Evolutionary conservation across 2,797 vertebrate species (phyloP), one percentile per base, ranked within the genome.

Genomic region (Xenentodon cancila): DNA sequence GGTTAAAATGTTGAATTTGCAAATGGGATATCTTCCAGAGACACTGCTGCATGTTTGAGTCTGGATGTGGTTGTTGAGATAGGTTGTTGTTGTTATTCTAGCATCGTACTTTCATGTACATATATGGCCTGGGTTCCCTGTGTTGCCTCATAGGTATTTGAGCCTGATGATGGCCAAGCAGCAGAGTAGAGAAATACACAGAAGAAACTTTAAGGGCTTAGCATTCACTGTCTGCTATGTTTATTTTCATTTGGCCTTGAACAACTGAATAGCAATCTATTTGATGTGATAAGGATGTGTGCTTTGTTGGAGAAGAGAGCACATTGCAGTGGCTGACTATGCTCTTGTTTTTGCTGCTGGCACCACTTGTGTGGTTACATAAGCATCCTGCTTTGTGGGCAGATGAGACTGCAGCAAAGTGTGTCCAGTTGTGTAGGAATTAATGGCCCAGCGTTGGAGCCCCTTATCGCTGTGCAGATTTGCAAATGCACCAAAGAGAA

Each of bases 301-400:
- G 71, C 68, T 77, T 65, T 84, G 77, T 79, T 68, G 68, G 67
- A 78, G 75, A 77, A 77, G 64, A 79, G 77, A 65, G 71, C 53
- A 64, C 61, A 79, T 79, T 79, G 76, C 63, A 71, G 79, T 61
- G 79, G 73, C 70, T 73, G 77, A 78, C 64, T 73, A 69, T 66
- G 79, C 79, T 86, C 63, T 79, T 84, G 79, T 88, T 81, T 84
- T 73, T 77, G 84, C 84, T 72, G 37, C 83, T 73, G 86, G 86
- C 85, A 62, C 61, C 73, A 50, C 75, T 79, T 66, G 58, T 51
- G 69, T 57, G 73, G 77, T 90, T 90, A 86, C 73, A 65, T 88
- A 89, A 91, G 85, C 78, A 48, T 80, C 75, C 71, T 75, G 74
- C 84, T 86, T 77, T 84, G 82, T 89, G 75, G 79, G 81, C 84